phyloP scores from a whole-genome alignment of 2,113 vertebrate species.

The Pantherophis guttatus region DNA sequence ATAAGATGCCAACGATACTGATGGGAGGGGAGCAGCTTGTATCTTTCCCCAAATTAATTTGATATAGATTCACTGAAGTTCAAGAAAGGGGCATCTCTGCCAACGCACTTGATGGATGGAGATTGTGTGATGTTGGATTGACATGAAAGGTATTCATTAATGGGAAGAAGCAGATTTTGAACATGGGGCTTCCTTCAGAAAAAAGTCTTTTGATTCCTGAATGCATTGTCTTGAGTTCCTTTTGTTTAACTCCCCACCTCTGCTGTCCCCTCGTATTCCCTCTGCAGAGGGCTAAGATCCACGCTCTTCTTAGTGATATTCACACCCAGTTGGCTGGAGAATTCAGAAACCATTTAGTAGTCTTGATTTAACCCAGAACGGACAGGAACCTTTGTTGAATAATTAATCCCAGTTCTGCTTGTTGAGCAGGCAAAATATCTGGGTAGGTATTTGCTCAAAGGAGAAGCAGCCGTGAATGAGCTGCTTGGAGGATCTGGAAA shows the following conservation, averaged over 20 bases:
- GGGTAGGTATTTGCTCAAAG: not conserved
- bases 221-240: not conserved
- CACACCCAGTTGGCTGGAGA: not conserved
- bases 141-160: not conserved
- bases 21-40: not conserved
- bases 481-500: not conserved
- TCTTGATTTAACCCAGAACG: not conserved
- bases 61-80: not conserved
- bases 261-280: no score
- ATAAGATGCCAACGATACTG: conserved; percentile 17
- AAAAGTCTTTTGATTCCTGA: not conserved
- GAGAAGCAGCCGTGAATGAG: not conserved
- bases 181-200: not conserved
- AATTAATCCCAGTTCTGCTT: not conserved
- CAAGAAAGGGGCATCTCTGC: not conserved
- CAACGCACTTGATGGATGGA: not conserved
- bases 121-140: not conserved
- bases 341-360: not conserved
- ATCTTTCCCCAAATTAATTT: not conserved
- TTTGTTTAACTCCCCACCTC: not conserved
- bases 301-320: not conserved
- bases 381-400: not conserved
- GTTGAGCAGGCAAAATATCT: not conserved
- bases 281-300: not conserved
- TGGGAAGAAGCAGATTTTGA: not conserved